Evolutionary conservation across 2,113 vertebrate species (phyloP), one percentile per base, ranked within the genome.

Genomic region (Propithecus coquereli): DNA sequence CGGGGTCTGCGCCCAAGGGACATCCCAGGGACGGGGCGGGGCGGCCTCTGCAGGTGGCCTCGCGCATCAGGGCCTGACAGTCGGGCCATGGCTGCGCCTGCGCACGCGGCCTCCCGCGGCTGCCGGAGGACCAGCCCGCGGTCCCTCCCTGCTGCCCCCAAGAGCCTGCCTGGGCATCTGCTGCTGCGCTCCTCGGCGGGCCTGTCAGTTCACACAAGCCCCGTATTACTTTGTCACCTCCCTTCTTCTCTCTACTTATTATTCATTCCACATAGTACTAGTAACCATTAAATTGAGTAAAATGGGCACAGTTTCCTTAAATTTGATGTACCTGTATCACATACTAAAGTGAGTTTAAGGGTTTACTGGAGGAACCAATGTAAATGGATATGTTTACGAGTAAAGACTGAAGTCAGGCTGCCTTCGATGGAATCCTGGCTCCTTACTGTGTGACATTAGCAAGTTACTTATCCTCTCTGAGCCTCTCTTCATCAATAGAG

Each of bases 61-160:
- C 0, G 70, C 52, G 23, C 85, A 27, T 93, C 96, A 81, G 71
- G n/a, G 85, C 79, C 85, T 86, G 95, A 91, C 93, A 90, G 94
- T 79, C n/a, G 20, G 25, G 57, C 11, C 9, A 54, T n/a, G 37
- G 37, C 52, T 77, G 91, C 97, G 87, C 95, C 95, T 97, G 96
- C 95, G 93, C 87, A 12, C 32, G 45, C 34, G 27, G 63, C 66
- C 5, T 6, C 85, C 52, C 6, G 52, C 30, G 16, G 66, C 57
- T 8, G 37, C 91, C 20, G 0, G 34, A 13, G 52, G 45, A 87
- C 81, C 82, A 10, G 82, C 66, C 91, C 6, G 43, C 50, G 20
- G 84, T 47, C 87, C 97, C 97, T 95, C 93, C 97, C 96, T 96
- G 84, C 94, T 61, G 77, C 97, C 97, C 96, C 94, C 96, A 91